phyloP scores from a whole-genome alignment of 2,888 invertebrate species.

The Tinea pellionella region DNA sequence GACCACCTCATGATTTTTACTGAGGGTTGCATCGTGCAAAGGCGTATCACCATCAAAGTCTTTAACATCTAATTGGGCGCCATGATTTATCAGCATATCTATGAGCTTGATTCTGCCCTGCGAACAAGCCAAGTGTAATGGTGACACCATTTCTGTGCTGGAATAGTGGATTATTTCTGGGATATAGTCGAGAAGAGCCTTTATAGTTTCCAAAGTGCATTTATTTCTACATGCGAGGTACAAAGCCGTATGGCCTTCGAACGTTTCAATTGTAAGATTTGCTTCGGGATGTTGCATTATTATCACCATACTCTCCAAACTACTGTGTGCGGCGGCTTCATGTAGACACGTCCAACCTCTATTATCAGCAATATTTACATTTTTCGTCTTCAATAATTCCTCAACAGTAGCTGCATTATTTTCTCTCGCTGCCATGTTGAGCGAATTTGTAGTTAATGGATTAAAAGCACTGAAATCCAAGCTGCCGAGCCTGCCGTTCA shows the following conservation, averaged over 20 bases:
- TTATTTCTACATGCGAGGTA: constrained; percentile 50
- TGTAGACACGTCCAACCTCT: constrained; percentile 67
- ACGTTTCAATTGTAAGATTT: constrained; percentile 46
- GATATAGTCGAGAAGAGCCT: constrained; percentile 39
- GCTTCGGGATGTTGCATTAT: constrained; percentile 44
- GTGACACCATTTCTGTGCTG: constrained; percentile 57
- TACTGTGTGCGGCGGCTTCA: constrained; percentile 57
- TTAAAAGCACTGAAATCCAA: constrained; percentile 67
- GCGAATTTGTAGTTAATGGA: constrained; percentile 52
- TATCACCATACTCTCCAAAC: constrained; percentile 40
- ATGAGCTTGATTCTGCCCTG: constrained; percentile 48
- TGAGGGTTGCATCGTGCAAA: constrained; percentile 51
- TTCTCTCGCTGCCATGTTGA: constrained; percentile 54
- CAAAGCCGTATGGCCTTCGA: constrained; percentile 60
- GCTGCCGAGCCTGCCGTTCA: neutral
- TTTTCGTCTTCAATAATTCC: constrained; percentile 45
- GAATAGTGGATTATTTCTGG: constrained; percentile 51
- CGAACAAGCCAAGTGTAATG: constrained; percentile 47
- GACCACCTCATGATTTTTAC: constrained; percentile 34
- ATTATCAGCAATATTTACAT: constrained; percentile 60
- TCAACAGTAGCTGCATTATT: constrained; percentile 43
- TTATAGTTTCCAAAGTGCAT: constrained; percentile 41
- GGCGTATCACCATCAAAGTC: constrained; percentile 64
- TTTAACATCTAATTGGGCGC: constrained; percentile 48
- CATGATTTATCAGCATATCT: constrained; percentile 46